phyloP scores from a whole-genome alignment of 2,113 vertebrate genomes.

The Rhipidura dahli region DNA sequence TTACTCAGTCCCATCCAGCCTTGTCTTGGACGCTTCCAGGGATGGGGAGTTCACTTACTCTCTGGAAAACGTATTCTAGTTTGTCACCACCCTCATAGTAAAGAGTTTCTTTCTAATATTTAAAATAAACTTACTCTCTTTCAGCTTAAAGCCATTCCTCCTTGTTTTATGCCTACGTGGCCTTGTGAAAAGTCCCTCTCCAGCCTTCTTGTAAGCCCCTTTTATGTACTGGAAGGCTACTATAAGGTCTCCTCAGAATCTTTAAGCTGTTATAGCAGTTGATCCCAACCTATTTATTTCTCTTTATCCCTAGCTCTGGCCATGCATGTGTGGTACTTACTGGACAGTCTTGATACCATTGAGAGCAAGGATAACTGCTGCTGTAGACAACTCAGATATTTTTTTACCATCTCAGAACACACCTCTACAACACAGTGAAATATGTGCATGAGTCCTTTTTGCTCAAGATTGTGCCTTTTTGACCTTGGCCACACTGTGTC shows the following conservation, averaged over 20 bases:
- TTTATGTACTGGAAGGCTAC: background rate
- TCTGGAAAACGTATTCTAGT: background rate
- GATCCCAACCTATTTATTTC: background rate
- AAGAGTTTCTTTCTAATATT: background rate
- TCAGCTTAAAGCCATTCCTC: background rate
- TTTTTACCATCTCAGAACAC: background rate
- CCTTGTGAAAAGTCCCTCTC: background rate
- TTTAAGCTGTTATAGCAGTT: background rate
- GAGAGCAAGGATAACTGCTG: background rate
- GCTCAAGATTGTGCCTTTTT: background rate
- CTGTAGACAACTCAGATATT: background rate
- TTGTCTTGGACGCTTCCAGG: rapidly evolving
- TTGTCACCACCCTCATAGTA: background rate
- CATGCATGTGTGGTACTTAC: background rate
- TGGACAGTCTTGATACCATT: background rate
- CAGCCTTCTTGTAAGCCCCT: background rate
- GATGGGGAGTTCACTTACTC: too few relatives aligned
- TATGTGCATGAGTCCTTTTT: background rate
- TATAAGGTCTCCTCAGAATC: background rate
- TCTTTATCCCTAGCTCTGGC: background rate
- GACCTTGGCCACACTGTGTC: background rate
- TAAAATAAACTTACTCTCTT: background rate
- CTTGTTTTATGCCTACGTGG: background rate
- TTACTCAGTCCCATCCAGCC: background rate
- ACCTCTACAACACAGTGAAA: background rate